These are phyloP conservation scores for Hyles lineata DNA, from an alignment of 2,888 invertebrate genomes.

Conservation along the genomic window DNA sequence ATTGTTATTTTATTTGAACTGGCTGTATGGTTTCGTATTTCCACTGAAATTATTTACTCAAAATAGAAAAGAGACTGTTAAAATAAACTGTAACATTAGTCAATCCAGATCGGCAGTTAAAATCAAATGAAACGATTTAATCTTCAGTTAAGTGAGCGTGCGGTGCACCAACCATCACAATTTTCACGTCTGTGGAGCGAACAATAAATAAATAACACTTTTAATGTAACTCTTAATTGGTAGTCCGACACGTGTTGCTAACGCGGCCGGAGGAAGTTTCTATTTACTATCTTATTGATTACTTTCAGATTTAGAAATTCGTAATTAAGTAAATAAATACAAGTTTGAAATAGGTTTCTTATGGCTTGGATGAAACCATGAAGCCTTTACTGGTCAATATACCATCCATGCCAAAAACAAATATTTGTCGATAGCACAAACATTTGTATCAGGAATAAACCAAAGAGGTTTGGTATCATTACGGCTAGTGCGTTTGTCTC, in stretches of 20 bases:
- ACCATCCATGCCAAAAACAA: background rate
- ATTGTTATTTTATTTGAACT: no score
- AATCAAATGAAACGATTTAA: background rate
- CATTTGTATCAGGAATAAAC: background rate
- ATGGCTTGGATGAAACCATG: background rate
- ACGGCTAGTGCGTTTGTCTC: no score
- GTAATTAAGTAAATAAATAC: no score
- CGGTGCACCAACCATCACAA: constrained; percentile 7
- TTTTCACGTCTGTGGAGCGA: constrained; percentile 39
- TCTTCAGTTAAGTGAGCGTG: constrained; percentile 5
- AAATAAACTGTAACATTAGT: no score
- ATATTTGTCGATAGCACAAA: background rate
- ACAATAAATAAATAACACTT: constrained; percentile 35
- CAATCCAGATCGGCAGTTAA: background rate
- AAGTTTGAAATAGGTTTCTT: no score
- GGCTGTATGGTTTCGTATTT: no score
- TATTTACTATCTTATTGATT: background rate
- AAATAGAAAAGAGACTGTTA: no score
- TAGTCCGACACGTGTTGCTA: constrained; percentile 27
- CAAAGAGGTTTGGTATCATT: no score
- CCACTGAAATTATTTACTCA: no score
- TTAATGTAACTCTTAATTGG: constrained; percentile 45
- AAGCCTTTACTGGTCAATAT: background rate
- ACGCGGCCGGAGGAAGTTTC: background rate
- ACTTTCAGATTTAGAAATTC: background rate